Base-by-base conservation (phyloP, 2,888 invertebrate genomes). In the Tenthredo mesomela region DNA sequence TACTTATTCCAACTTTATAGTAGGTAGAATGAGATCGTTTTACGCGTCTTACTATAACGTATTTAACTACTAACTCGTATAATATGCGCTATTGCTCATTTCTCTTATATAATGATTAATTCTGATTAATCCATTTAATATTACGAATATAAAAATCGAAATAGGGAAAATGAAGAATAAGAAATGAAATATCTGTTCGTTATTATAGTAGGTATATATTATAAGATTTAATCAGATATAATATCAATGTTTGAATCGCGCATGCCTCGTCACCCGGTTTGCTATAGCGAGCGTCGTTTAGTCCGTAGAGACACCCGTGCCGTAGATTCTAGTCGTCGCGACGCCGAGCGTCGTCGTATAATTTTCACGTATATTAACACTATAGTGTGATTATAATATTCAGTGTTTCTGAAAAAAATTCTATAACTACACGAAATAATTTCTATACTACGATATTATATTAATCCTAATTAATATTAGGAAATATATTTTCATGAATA, bases 281-380 rank as follows among this genome's bases (percentile, higher is more conserved):
- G 78, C 33, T 58, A 83, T 61, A 85, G 82, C 73, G 84, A 54
- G 65, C 86, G 85, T 87, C 84, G 87, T 84, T 9, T 65, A 86
- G 85, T 71, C 85, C 87, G 86, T n/a, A n/a, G 12, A 29, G 43
- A 33, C 18, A 18, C 54, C 54, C 87, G 87, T 85, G 86, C 87
- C 90, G 90, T 90, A 88, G 88, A 87, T 86, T 87, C 87, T 89
- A 88, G 87, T 87, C 88, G 84, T 85, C 88, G 89, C 83, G 87
- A 88, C 89, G 88, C 85, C 85, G 87, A 88, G 87, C 89, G 87
- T 86, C 86, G 87, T 73, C n/a, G 37, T n/a, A n/a, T n/a, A n/a
- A n/a, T 40, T 58, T 7, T 25, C 61, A 12, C 33, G 33, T 40
- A 61, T 40, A n/a, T n/a, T n/a, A 37, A 40, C 61, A 47, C 33